Conservation (phyloP, 2,113 vertebrate genomes). For the Pimephales promelas region DNA sequence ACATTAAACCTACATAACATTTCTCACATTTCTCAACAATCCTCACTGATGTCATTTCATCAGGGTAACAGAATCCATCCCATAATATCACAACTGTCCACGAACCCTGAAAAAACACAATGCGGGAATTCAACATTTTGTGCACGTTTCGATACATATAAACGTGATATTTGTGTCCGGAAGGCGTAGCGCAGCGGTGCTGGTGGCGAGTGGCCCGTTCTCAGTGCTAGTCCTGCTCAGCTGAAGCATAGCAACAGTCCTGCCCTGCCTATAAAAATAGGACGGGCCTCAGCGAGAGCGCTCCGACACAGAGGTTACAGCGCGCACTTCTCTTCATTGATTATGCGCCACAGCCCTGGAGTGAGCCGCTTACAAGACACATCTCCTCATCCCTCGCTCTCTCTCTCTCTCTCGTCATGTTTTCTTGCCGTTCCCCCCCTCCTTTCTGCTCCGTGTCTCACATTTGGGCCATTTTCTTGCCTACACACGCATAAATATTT, state of each 20-base stretch:
- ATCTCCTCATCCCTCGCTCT: slow-evolving; percentile 61
- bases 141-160: neutral
- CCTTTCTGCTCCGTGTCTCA: slow-evolving; percentile 42
- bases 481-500: slow-evolving; percentile 74
- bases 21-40: too few relatives aligned
- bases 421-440: slow-evolving; percentile 53
- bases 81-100: too few relatives aligned
- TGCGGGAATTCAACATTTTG: too few relatives aligned
- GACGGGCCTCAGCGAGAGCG: slow-evolving; percentile 71
- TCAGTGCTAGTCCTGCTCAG: slow-evolving; percentile 67
- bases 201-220: slow-evolving; percentile 49
- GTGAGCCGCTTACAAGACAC: slow-evolving; percentile 73
- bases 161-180: neutral
- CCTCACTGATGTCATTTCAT: too few relatives aligned
- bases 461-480: slow-evolving; percentile 70
- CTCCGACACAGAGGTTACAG: slow-evolving; percentile 69
- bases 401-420: slow-evolving; percentile 51
- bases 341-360: slow-evolving; percentile 74
- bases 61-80: too few relatives aligned
- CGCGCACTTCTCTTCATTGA: slow-evolving; percentile 75
- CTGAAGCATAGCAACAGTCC: slow-evolving; percentile 79
- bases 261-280: slow-evolving; percentile 79
- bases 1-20: too few relatives aligned
- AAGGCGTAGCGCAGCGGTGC: neutral
- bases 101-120: too few relatives aligned